Base-by-base conservation (phyloP, 1,140 invertebrate species). In the Matsumurasca onukii region DNA sequence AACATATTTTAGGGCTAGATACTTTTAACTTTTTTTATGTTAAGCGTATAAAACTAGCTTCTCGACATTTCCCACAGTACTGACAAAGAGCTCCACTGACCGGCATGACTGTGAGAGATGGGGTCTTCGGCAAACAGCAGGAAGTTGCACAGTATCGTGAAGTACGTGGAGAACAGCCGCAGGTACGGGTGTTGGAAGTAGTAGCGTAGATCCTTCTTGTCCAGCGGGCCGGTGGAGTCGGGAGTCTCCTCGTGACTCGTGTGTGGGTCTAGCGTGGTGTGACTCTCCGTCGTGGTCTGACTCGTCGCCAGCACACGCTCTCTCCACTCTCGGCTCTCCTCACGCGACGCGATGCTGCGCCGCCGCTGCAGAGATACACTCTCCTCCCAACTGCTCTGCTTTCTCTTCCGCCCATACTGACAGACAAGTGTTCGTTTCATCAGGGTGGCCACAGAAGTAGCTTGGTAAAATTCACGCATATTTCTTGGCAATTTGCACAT, bases 91-190 rank as follows among this genome's bases (percentile, higher is more conserved):
- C 34, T 39, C 5, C 52, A 34, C 55, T 52, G 20, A 73, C 72
- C 72, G 31, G 69, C 59, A 51, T 80, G 75, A 70, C 82, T 84
- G 75, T 86, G 84, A 0, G 83, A 83, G 15, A 86, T 79, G n/a
- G 84, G 84, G 74, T 86, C 84, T 71, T 86, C 84, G 22, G 84
- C 84, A 76, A 85, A 86, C 13, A 86, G 80, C 25, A 85, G 76
- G 72, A 86, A 85, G 75, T 85, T 85, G 72, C 83, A 85, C 72
- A 85, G 82, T 24, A 82, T 83, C 15, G 85, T 82, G 71, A 84
- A 79, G 71, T 84, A 84, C 1, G 82, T 81, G 39, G 84, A 76
- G 72, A 83, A 80, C 1, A 85, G 73, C 9, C 84, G 74, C 25
- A 80, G 75, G 71, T 83, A 85, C 3, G 84, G 84, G 75, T 86